Conservation (phyloP, 2,113 vertebrate species). For the Paradoxurus hermaphroditus region DNA sequence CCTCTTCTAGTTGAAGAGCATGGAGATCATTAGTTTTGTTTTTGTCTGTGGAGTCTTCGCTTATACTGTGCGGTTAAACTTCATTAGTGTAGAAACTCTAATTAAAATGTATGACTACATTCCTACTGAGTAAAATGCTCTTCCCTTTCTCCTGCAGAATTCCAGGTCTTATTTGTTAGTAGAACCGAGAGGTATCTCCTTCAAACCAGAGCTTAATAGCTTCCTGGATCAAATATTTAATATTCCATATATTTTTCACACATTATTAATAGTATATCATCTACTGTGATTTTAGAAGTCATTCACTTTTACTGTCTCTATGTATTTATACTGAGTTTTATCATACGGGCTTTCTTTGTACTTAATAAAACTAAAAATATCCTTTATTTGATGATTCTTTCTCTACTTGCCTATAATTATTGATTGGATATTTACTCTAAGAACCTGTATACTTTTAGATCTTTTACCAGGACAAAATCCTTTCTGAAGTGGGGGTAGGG, state of each 20-base stretch:
- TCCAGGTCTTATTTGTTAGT: constrained; percentile 17
- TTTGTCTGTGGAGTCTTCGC: background rate
- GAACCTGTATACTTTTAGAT: background rate
- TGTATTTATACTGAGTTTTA: background rate
- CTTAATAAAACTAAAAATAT: constrained; percentile 35
- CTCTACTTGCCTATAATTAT: background rate
- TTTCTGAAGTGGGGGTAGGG: background rate
- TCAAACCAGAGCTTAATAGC: background rate
- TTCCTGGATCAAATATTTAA: constrained; percentile 16
- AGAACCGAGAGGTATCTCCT: background rate
- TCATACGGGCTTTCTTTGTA: background rate
- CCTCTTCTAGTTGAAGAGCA: background rate
- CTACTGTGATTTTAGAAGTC: constrained; percentile 25
- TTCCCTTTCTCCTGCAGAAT: constrained; percentile 1
- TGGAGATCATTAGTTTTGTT: background rate
- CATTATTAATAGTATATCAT: background rate
- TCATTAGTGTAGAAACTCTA: constrained; percentile 9
- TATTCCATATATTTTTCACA: background rate
- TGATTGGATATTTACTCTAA: constrained; percentile 2
- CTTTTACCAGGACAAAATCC: background rate
- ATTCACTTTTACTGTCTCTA: constrained; percentile 17
- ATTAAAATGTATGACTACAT: constrained; percentile 10
- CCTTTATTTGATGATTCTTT: background rate
- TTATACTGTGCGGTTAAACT: background rate
- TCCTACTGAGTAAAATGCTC: background rate